A percentile compares a stretch with the other conserved stretches of the same genome.
phyloP scores from a whole-genome alignment of 2,113 vertebrate genomes.

The Melanerpes aurifrons region DNA sequence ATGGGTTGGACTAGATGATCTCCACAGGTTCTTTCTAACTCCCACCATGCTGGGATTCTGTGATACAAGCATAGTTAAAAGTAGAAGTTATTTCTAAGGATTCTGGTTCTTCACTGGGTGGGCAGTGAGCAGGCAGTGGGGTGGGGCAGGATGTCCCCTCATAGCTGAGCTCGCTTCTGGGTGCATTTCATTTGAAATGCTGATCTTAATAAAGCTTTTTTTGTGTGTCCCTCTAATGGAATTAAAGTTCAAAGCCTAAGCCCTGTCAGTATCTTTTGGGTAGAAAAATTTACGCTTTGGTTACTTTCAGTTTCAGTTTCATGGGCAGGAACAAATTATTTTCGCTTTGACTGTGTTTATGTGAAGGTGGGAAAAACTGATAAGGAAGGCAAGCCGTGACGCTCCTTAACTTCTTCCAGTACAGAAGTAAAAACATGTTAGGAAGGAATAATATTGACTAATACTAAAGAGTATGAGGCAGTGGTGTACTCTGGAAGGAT shows the following conservation, averaged over 20 bases:
- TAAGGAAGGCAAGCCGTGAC: constrained; percentile 28
- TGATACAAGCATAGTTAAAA: background rate
- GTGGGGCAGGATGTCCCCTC: background rate
- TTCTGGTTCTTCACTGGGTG: background rate
- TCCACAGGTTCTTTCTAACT: no score
- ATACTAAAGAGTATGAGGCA: background rate
- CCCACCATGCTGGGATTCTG: no score
- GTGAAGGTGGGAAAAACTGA: constrained; percentile 51
- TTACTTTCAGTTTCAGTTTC: constrained; percentile 64
- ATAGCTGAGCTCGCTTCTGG: background rate
- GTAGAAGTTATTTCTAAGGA: background rate
- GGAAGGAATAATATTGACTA: background rate
- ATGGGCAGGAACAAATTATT: background rate
- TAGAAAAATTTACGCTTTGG: background rate
- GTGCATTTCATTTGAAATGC: background rate
- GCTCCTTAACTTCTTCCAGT: background rate
- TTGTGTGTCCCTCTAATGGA: background rate
- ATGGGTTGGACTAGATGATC: no score
- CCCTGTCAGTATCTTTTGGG: background rate
- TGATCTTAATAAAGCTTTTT: background rate
- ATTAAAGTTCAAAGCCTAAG: background rate
- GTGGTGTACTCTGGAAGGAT: background rate
- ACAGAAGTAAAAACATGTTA: background rate
- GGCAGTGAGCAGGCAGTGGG: background rate
- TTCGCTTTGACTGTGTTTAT: constrained; percentile 47